Conservation (phyloP, 2,888 invertebrate species). For the Cryptocheilus praepositus region DNA sequence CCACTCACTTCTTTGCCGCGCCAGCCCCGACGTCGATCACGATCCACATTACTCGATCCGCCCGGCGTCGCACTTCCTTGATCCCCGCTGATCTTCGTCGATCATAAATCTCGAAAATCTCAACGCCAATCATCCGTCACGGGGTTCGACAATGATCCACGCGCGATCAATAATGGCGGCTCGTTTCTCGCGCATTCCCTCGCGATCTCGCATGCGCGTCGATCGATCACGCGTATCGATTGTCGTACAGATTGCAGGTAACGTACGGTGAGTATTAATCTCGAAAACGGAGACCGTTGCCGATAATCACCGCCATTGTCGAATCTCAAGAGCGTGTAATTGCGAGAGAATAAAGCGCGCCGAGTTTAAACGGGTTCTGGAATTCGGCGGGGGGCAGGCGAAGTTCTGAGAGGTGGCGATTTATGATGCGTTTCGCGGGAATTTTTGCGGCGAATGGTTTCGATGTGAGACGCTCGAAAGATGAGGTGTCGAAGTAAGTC, state of each 20-base stretch:
- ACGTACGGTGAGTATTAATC: slow-evolving; percentile 31
- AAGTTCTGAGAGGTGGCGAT: too few species aligned
- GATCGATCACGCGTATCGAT: slow-evolving; percentile 34
- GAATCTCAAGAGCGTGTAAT: slow-evolving; percentile 33
- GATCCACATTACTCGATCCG: too few species aligned
- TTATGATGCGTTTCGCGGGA: too few species aligned
- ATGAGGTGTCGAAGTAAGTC: too few species aligned
- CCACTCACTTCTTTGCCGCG: neutral
- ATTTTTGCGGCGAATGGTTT: too few species aligned
- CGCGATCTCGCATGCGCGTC: slow-evolving; percentile 36
- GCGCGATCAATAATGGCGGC: slow-evolving; percentile 39
- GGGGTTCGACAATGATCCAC: slow-evolving; percentile 23
- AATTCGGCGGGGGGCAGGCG: too few species aligned
- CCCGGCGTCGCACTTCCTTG: too few species aligned
- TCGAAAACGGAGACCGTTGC: slow-evolving; percentile 25
- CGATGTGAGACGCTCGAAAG: too few species aligned
- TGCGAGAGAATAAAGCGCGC: slow-evolving; percentile 2
- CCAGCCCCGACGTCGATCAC: neutral
- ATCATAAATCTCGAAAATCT: slow-evolving; percentile 63
- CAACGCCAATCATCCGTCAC: slow-evolving; percentile 64
- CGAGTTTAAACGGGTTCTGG: neutral
- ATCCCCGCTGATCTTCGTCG: slow-evolving; percentile 37
- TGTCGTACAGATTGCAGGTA: neutral
- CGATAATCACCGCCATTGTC: slow-evolving; percentile 45
- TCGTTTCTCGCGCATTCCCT: slow-evolving; percentile 40